Base-by-base conservation (phyloP, 2,113 vertebrate species). In the Anoura caudifer region DNA sequence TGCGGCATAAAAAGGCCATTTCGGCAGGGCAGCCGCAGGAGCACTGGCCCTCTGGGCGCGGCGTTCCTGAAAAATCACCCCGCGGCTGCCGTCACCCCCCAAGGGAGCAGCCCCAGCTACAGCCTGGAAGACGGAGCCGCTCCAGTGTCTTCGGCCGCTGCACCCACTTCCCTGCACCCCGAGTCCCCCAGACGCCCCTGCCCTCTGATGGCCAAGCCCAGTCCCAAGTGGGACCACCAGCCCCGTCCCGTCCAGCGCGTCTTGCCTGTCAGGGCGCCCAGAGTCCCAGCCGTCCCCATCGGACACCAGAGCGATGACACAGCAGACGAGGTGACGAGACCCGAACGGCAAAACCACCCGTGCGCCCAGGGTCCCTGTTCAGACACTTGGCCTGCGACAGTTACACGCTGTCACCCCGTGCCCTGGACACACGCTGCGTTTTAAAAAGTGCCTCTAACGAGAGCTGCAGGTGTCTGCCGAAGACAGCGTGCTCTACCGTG, bases 1-100 rank as follows among this genome's bases (percentile, higher is more conserved):
- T 95, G 56, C 98, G 98, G 98, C 98, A 99, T 98, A 99, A 99
- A 99, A 99, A 98, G 98, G 95, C 98, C 98, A 98, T 98, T 99
- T 99, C 98, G 98, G 98, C 8, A 20, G 80, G 98, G 98, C 98
- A 97, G 98, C 98, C 98, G 98, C 93, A 96, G 98, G 99, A 98
- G 98, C 97, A 95, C 97, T 87, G 97, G 98, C 90, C 98, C 70
- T 31, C 91, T 98, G 96, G 95, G 98, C 97, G 97, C 59, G 92
- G 97, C 93, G 94, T 92, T 96, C 96, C 98, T 98, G 98, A 98
- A 98, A 98, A 98, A 99, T 99, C 97, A 98, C 97, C 98, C 97
- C 96, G 98, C 95, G 88, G 69, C 95, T 12, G 56, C 20, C 97
- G 97, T 98, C 98, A 97, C 97, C 98, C 98, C 98, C 97, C 94